phyloP scores from a whole-genome alignment of 2,113 vertebrate genomes.

The Tenebrosternarchus preto region DNA sequence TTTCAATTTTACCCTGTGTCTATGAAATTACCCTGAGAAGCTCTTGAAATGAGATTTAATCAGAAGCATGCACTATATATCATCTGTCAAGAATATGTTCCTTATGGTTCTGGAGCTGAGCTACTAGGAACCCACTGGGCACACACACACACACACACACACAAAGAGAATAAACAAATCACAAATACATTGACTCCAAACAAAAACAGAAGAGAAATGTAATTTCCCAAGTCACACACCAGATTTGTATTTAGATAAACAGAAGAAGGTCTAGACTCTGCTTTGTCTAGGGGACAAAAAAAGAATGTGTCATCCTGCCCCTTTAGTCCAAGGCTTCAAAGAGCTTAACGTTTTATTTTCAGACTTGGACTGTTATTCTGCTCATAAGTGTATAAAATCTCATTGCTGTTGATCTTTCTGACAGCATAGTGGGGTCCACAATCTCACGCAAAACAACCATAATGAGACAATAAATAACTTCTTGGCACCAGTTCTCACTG shows the following conservation, averaged over 20 bases:
- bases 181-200: background rate
- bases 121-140: no score
- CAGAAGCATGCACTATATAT: no score
- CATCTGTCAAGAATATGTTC: no score
- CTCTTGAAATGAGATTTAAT: no score
- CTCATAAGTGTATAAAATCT: background rate
- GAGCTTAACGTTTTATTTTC: background rate
- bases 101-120: no score
- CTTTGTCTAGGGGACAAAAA: background rate
- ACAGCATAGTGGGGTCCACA: background rate
- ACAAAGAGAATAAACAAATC: no score
- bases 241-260: background rate
- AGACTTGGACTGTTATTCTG: background rate
- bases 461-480: background rate
- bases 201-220: background rate
- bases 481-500: background rate
- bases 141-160: no score
- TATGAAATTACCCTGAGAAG: no score
- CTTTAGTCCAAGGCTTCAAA: background rate
- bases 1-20: no score
- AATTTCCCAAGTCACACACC: background rate
- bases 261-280: background rate
- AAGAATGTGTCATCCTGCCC: background rate
- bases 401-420: background rate
- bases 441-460: background rate